Evolutionary conservation across 2,888 invertebrate species (phyloP).

Genomic region (Synanthedon vespiformis): DNA sequence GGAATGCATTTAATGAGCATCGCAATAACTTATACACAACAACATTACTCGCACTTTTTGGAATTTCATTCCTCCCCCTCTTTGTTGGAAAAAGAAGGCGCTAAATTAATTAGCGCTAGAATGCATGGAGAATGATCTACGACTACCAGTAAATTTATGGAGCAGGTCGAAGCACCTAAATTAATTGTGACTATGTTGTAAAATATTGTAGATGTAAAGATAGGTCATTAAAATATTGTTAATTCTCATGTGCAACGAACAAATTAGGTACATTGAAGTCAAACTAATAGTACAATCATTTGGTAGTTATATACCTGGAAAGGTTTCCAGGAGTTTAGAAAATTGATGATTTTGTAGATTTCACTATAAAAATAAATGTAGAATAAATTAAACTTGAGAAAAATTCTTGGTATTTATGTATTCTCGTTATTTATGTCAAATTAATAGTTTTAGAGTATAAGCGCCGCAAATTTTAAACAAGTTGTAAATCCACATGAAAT

Average conservation of each 20-base stretch:
- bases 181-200: slow-evolving; percentile 16
- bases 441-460: no score
- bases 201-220: slow-evolving; percentile 7
- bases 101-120: slow-evolving; percentile 57
- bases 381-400: no score
- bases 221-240: background rate
- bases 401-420: no score
- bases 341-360: no score
- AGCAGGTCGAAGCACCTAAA: slow-evolving; percentile 7
- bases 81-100: slow-evolving; percentile 48
- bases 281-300: no score
- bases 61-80: slow-evolving; percentile 54
- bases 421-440: no score
- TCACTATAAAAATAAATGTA: no score
- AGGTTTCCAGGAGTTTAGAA: no score
- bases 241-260: background rate
- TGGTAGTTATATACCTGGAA: no score
- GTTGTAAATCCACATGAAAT: no score
- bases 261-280: no score
- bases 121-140: slow-evolving; percentile 46
- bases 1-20: slow-evolving; percentile 55
- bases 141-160: slow-evolving; percentile 32
- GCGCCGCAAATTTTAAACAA: no score
- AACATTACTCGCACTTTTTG: slow-evolving; percentile 54
- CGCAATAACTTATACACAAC: slow-evolving; percentile 54